These are phyloP conservation scores for Zaprionus davidi DNA, from an alignment of 1,140 invertebrate genomes.

Conservation along the genomic window DNA sequence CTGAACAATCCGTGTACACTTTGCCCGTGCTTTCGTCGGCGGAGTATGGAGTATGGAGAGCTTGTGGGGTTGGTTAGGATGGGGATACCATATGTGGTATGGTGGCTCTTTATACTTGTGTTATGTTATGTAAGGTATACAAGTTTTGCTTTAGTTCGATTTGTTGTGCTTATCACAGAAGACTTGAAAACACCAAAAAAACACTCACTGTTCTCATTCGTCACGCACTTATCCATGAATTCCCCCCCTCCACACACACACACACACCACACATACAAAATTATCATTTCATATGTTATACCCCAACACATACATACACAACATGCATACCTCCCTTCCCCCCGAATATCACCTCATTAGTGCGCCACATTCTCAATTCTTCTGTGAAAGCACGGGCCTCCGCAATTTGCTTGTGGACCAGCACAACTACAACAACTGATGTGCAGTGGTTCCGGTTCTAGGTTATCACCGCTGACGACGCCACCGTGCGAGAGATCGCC, in stretches of 20 bases:
- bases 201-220: slow-evolving; percentile 76
- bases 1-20: slow-evolving; percentile 47
- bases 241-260: slow-evolving; percentile 28
- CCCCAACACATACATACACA: slow-evolving; percentile 21
- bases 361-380: slow-evolving; percentile 84
- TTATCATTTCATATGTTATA: slow-evolving; percentile 1
- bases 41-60: slow-evolving; percentile 80
- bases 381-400: slow-evolving; percentile 85
- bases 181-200: slow-evolving; percentile 83
- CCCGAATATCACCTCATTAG: slow-evolving; percentile 74
- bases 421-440: slow-evolving; percentile 83
- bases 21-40: slow-evolving; percentile 84
- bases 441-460: slow-evolving; percentile 85
- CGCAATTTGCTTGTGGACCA: slow-evolving; percentile 68
- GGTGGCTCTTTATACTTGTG: slow-evolving; percentile 35
- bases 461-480: slow-evolving; percentile 93
- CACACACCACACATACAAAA: slow-evolving; percentile 3
- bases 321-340: slow-evolving; percentile 14
- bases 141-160: slow-evolving; percentile 73
- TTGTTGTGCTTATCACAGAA: slow-evolving; percentile 84
- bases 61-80: slow-evolving; percentile 64
- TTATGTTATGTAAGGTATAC: slow-evolving; percentile 63
- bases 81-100: slow-evolving; percentile 30
- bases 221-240: slow-evolving; percentile 73
- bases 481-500: slow-evolving; percentile 94